A percentile compares a stretch with the other conserved stretches of the same genome.
Evolutionary conservation across 2,888 invertebrate genomes (phyloP).

Genomic region (Ditula angustiorana): DNA sequence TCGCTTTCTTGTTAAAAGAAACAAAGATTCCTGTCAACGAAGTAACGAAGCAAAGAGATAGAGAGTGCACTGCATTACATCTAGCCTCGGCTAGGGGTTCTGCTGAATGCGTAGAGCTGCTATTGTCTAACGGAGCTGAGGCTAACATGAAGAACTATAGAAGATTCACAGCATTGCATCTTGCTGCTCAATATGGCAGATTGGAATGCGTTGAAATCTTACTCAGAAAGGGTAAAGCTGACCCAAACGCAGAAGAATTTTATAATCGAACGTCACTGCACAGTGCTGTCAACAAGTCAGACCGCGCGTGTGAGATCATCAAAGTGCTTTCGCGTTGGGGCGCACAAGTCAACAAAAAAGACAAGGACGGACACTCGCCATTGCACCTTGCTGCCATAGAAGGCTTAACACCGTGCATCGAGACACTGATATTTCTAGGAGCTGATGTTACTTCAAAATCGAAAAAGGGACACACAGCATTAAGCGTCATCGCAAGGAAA

Average conservation of each 20-base stretch:
- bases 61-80: constrained; percentile 92
- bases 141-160: constrained; percentile 90
- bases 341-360: constrained; percentile 92
- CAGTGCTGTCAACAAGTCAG: constrained; percentile 91
- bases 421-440: constrained; percentile 92
- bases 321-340: constrained; percentile 92
- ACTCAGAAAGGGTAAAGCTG: constrained; percentile 90
- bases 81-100: constrained; percentile 95
- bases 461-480: constrained; percentile 93
- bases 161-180: constrained; percentile 94
- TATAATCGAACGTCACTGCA: constrained; percentile 93
- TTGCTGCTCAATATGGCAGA: constrained; percentile 92
- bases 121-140: constrained; percentile 91
- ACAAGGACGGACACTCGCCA: constrained; percentile 94
- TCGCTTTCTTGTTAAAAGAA: constrained; percentile 90
- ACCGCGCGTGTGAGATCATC: constrained; percentile 91
- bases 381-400: constrained; percentile 94
- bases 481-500: constrained; percentile 93
- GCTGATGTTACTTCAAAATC: constrained; percentile 95
- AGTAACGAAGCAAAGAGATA: constrained; percentile 89
- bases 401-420: constrained; percentile 93
- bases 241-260: constrained; percentile 92
- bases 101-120: constrained; percentile 91
- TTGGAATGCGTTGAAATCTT: constrained; percentile 92
- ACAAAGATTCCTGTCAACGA: constrained; percentile 90